Conservation (phyloP, 1,140 invertebrate genomes). For the Meteorus sp. region DNA sequence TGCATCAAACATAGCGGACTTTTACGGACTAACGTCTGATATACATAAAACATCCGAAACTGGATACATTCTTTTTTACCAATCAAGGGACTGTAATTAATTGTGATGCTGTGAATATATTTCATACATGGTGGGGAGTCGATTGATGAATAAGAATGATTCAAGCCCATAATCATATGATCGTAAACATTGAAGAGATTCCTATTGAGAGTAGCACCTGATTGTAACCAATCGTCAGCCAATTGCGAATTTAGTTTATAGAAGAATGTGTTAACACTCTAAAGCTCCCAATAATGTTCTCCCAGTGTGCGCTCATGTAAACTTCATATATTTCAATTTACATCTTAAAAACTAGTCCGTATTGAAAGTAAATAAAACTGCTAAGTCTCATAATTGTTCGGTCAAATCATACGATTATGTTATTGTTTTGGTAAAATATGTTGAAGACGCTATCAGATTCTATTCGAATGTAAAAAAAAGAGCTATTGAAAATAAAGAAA, state of each 20-base stretch:
- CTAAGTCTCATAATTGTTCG: slow-evolving; percentile 20
- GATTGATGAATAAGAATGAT: too few relatives aligned
- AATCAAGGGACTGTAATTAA: slow-evolving; percentile 81
- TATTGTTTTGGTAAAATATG: slow-evolving; percentile 29
- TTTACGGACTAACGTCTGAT: slow-evolving; percentile 97
- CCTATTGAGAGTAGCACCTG: slow-evolving; percentile 32
- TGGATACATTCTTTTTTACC: slow-evolving; percentile 99
- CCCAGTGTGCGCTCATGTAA: slow-evolving; percentile 8
- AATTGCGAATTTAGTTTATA: not conserved
- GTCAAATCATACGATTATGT: slow-evolving; percentile 18
- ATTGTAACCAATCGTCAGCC: slow-evolving; percentile 2
- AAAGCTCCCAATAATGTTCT: slow-evolving; percentile 16
- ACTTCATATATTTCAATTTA: slow-evolving; percentile 49
- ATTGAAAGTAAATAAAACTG: slow-evolving; percentile 34
- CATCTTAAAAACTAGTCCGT: slow-evolving; percentile 47
- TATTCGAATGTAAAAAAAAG: slow-evolving; percentile 46
- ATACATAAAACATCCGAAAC: slow-evolving; percentile 99
- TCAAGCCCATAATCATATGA: too few relatives aligned
- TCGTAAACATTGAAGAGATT: too few relatives aligned
- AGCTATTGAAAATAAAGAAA: slow-evolving; percentile 51
- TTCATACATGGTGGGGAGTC: not conserved
- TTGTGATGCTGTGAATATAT: not conserved
- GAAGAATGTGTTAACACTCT: not conserved
- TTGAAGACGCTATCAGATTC: slow-evolving; percentile 43
- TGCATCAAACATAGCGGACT: slow-evolving; percentile 97